Evolutionary conservation across 1,140 invertebrate genomes (phyloP), one percentile per base, ranked within the genome.

Genomic region (Formica selysi): DNA sequence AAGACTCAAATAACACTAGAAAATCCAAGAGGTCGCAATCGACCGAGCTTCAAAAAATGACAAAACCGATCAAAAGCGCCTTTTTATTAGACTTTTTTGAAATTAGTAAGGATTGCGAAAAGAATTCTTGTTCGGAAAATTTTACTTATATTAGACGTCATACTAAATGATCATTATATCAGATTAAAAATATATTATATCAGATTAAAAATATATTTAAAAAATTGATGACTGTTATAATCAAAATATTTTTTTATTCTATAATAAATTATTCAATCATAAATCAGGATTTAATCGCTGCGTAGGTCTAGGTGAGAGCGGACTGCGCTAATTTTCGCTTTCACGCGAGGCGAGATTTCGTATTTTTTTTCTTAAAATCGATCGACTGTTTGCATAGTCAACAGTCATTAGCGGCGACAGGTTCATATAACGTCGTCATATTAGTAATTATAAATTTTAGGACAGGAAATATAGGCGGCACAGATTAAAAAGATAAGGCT

Each of bases 41-140:
- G 0, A 92, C 85, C 0, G 94, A 95, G 85, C 89, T 92, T 0
- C 86, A 89, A 22, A 92, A 91, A 79, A 51, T 86, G 22, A 85
- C 89, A 54, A 93, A 91, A 88, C 57, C 85, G 2, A 57, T 78
- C 1, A 92, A 86, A 86, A 93, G 88, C 79, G 85, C 89, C 61
- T 93, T 93, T 26, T 87, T 95, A 51, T 80, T 95, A 38, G 74
- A 95, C 71, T 94, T 93, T 57, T 93, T 93, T 51, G 91, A 89
- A 86, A 4, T 86, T 41, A 11, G 61, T 26, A 93, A 91, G 22
- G 86, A 93, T 44, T 89, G 81, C 44, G 86, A 91, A 70, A 90
- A 90, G 19, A 86, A 89, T 76, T 0, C 64, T 8, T 67, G 51
- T 76, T 76, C 68, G 1, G 86, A 90, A 48, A 71, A 62, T 67